phyloP scores from a whole-genome alignment of 2,797 vertebrate genomes.

The Artibeus lituratus region DNA sequence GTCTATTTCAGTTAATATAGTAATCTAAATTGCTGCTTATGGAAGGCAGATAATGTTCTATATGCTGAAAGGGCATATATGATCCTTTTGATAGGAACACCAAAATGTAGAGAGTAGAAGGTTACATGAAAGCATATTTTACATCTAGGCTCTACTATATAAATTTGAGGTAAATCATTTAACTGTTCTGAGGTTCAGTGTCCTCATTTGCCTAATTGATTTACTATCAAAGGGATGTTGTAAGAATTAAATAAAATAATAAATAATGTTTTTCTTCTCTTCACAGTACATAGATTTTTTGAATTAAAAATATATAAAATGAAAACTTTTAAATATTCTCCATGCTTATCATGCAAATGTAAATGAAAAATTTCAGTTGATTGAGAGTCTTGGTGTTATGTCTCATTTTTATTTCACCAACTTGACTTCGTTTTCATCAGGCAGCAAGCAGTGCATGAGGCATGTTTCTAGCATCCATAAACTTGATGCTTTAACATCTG shows the following conservation, averaged over 20 bases:
- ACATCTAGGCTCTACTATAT: neutral
- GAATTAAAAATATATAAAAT: neutral
- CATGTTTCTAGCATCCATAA: neutral
- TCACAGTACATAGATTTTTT: neutral
- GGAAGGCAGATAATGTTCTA: neutral
- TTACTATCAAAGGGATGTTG: neutral
- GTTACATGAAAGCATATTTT: neutral
- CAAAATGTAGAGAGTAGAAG: neutral
- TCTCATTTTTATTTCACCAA: neutral
- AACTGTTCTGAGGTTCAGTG: neutral
- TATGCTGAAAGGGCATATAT: conserved; percentile 9
- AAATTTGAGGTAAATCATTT: neutral
- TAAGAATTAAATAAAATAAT: conserved; percentile 38
- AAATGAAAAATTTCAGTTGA: neutral
- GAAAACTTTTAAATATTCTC: neutral
- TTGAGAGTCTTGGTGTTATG: neutral
- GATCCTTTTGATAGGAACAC: neutral
- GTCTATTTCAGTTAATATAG: neutral
- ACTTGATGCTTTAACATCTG: neutral
- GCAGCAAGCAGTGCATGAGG: rapidly evolving
- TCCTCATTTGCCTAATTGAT: neutral
- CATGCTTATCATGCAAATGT: neutral
- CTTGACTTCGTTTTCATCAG: neutral
- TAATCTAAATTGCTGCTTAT: neutral
- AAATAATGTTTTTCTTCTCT: neutral